Base-by-base conservation (phyloP, 92 coral and sea anemone species). In the Blastomussa wellsi region DNA sequence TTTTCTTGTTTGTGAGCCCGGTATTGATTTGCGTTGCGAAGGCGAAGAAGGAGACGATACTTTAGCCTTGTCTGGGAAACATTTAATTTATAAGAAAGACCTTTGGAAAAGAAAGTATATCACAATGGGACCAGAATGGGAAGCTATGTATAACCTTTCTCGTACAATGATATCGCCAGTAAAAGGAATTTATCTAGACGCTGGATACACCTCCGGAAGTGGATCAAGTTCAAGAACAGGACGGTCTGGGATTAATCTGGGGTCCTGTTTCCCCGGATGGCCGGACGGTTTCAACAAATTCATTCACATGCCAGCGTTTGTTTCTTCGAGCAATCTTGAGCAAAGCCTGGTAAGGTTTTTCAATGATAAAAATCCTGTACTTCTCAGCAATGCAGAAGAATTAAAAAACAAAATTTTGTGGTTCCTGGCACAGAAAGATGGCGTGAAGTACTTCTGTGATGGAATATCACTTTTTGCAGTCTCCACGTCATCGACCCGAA, bases 201-300 rank as follows among this genome's bases (percentile, higher is more conserved):
- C 70, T 37, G 76, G 84, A 80, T 47, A 74, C 26, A 28, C 78
- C 22, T 42, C 55, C 11, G 78, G 78, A 72, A 68, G 73, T 35
- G 73, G 73, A 32, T 68, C 73, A 68, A 41, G 9, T 9, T 22
- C 57, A 15, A 42, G 65, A 28, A 37, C 65, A 16, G 78, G 86
- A 15, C 42, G 64, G 70, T 8, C 37, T 33, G 86, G 86, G 0
- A 82, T 82, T 20, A 82, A 48, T 48, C 79, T 82, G 11, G 86
- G 86, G 5, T 82, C 86, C 41, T 42, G 60, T 26, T 82, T 82
- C 48, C 86, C 36, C 7, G 86, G 86, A 7, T 82, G 86, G 86
- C 86, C 86, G 0, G 72, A 69, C 48, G 86, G 86, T 19, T 82
- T 82, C 65, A 71, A 69, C 20, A 31, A 44, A 41, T 10, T n/a